These are phyloP conservation scores for Brachypterus glaber DNA, from an alignment of 2,888 invertebrate species.

Conservation along the genomic window DNA sequence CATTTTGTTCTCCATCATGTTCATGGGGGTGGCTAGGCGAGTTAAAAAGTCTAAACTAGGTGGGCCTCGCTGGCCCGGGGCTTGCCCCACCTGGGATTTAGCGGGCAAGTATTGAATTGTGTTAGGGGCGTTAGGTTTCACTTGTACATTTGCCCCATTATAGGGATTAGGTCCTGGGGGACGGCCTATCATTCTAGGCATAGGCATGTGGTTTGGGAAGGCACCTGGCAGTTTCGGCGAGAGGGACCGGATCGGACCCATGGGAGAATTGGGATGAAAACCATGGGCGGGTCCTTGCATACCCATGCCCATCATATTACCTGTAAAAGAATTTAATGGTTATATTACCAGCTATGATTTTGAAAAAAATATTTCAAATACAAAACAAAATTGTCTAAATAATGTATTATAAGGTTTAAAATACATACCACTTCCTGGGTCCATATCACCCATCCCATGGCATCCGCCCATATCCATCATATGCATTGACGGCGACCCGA, in stretches of 20 bases:
- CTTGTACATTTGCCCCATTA: constrained; percentile 77
- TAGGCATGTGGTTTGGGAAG: constrained; percentile 43
- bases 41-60: constrained; percentile 85
- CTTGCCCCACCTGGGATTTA: constrained; percentile 72
- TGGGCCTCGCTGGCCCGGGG: constrained; percentile 72
- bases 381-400: too few relatives aligned
- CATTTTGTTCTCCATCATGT: constrained; percentile 60
- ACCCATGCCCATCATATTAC: constrained; percentile 36
- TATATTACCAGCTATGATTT: too few relatives aligned
- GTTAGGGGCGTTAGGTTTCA: constrained; percentile 94
- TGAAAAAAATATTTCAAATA: too few relatives aligned
- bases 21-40: constrained; percentile 76
- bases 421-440: too few relatives aligned
- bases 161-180: constrained; percentile 56
- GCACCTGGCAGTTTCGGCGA: constrained; percentile 58
- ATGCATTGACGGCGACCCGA: constrained; percentile 45
- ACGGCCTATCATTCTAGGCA: constrained; percentile 54
- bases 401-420: too few relatives aligned
- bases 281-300: constrained; percentile 40
- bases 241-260: constrained; percentile 43
- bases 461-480: constrained; percentile 41
- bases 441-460: constrained; percentile 37
- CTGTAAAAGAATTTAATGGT: too few relatives aligned
- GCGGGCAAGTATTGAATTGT: constrained; percentile 97
- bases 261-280: constrained; percentile 38